Percentiles rank a stretch among this genome's conserved stretches.
Conservation (phyloP, 2,888 invertebrate genomes). For the Drosophila robusta region DNA sequence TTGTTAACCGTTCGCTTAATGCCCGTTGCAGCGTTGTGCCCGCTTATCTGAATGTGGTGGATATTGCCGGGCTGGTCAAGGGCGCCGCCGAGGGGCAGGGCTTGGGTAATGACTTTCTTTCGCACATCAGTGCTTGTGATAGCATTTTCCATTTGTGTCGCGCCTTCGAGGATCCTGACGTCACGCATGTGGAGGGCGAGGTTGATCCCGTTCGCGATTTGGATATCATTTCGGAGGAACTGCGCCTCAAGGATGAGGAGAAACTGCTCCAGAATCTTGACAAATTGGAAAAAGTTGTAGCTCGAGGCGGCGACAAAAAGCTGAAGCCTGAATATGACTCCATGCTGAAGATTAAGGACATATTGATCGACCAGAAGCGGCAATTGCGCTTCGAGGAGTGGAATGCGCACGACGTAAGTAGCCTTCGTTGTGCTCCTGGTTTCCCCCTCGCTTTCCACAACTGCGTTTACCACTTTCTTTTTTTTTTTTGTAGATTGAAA, state of each 20-base stretch:
- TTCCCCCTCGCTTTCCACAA: not conserved
- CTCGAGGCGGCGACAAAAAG: slow-evolving; percentile 96
- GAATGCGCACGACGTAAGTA: slow-evolving; percentile 95
- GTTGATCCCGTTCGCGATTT: slow-evolving; percentile 98
- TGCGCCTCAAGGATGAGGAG: slow-evolving; percentile 97
- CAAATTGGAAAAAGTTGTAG: slow-evolving; percentile 93
- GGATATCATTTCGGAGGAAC: slow-evolving; percentile 97
- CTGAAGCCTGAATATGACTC: slow-evolving; percentile 97
- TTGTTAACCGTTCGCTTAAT: slow-evolving; percentile 9
- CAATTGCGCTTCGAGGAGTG: slow-evolving; percentile 97
- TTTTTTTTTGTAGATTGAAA: slow-evolving; percentile 91
- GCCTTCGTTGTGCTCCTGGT: slow-evolving; percentile 46
- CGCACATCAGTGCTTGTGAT: slow-evolving; percentile 99
- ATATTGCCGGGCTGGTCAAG: slow-evolving; percentile 99
- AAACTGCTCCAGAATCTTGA: slow-evolving; percentile 93
- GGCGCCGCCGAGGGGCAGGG: slow-evolving; percentile 97
- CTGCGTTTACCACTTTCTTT: not conserved
- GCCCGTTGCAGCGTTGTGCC: slow-evolving; percentile 94
- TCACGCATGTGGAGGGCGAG: slow-evolving; percentile 99
- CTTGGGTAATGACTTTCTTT: slow-evolving; percentile 98
- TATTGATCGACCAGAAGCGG: slow-evolving; percentile 94
- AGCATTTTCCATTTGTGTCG: slow-evolving; percentile 98
- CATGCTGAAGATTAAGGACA: slow-evolving; percentile 92
- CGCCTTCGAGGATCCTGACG: slow-evolving; percentile 98
- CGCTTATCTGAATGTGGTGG: slow-evolving; percentile 98